Evolutionary conservation across 2,888 invertebrate genomes (phyloP).

Genomic region (Peribatodes rhomboidaria): DNA sequence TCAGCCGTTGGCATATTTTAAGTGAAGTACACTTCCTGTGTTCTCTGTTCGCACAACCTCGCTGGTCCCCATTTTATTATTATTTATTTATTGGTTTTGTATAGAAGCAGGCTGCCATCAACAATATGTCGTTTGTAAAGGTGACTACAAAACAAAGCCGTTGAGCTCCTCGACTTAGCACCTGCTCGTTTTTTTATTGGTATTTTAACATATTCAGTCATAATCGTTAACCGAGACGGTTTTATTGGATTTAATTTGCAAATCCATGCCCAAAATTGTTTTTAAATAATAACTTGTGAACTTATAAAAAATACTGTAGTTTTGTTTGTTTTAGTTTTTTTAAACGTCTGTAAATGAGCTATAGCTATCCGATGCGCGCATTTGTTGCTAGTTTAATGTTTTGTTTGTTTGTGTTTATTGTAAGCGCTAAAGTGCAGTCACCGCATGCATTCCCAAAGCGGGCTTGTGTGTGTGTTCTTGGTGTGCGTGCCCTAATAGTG

Average conservation of each 20-base stretch:
- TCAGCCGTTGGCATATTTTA: constrained; percentile 64
- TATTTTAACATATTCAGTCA: constrained; percentile 39
- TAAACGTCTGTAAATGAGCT: constrained; percentile 51
- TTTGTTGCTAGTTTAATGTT: constrained; percentile 77
- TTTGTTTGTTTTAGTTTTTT: constrained; percentile 15
- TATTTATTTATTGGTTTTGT: constrained; percentile 83
- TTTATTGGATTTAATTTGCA: constrained; percentile 11
- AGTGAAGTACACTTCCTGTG: constrained; percentile 78
- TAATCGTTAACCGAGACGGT: constrained; percentile 14
- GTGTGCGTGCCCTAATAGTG: constrained; percentile 68
- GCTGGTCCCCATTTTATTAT: constrained; percentile 78
- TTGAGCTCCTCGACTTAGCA: constrained; percentile 76
- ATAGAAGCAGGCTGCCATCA: constrained; percentile 79
- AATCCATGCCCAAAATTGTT: neutral
- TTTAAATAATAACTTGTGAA: neutral
- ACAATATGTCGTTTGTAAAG: constrained; percentile 84
- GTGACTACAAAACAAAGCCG: constrained; percentile 84
- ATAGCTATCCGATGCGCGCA: constrained; percentile 68
- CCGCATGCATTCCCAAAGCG: constrained; percentile 83
- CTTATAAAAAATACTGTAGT: neutral
- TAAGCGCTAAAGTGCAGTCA: constrained; percentile 85
- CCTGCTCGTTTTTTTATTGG: constrained; percentile 72
- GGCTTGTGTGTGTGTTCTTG: constrained; percentile 67
- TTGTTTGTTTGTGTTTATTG: constrained; percentile 86
- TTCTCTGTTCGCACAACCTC: constrained; percentile 77